phyloP scores from a whole-genome alignment of 2,888 invertebrate species.

The Chesias legatella region DNA sequence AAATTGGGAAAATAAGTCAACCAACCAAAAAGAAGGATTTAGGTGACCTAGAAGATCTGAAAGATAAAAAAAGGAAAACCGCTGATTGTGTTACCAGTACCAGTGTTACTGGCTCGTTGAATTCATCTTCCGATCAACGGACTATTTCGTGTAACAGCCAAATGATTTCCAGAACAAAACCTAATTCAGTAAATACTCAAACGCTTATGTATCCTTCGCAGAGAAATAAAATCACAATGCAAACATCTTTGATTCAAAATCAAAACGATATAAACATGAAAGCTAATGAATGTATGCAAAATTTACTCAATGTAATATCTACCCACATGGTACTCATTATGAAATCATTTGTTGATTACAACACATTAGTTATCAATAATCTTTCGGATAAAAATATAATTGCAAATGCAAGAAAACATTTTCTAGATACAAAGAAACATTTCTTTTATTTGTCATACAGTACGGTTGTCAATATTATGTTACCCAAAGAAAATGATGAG shows the following conservation, averaged over 20 bases:
- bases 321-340: conserved; percentile 34
- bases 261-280: conserved; percentile 1
- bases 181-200: background rate
- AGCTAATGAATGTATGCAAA: conserved; percentile 12
- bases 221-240: background rate
- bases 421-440: conserved; percentile 27
- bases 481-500: conserved; percentile 39
- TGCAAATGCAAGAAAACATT: conserved; percentile 21
- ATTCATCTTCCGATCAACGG: no score
- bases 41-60: background rate
- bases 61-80: background rate
- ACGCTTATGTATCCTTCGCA: background rate
- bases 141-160: background rate
- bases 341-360: conserved; percentile 25
- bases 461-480: conserved; percentile 33
- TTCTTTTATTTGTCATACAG: conserved; percentile 41
- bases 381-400: conserved; percentile 3
- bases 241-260: background rate
- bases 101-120: background rate
- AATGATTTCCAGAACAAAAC: background rate
- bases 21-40: background rate
- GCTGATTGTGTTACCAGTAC: background rate
- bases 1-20: background rate
- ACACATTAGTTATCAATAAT: conserved; percentile 3
- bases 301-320: conserved; percentile 26